phyloP scores from a whole-genome alignment of 2,797 vertebrate genomes.

The Sebastes paucispinis region DNA sequence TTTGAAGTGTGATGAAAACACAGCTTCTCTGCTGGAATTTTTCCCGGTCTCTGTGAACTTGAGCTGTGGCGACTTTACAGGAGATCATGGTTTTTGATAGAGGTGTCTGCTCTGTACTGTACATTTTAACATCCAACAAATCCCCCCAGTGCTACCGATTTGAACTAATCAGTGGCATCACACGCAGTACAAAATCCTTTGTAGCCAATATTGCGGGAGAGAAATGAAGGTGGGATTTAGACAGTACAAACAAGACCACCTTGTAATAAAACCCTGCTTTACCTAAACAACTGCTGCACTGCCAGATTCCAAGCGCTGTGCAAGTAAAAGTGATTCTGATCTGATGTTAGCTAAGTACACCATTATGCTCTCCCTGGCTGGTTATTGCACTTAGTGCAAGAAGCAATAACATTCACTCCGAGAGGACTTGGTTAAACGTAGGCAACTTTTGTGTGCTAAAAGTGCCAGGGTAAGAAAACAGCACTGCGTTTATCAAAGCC shows the following conservation, averaged over 20 bases:
- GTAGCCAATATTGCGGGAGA: not conserved
- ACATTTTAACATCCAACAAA: slow-evolving; percentile 9
- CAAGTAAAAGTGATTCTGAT: slow-evolving; percentile 56
- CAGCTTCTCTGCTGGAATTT: not conserved
- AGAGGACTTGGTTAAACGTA: slow-evolving; percentile 69
- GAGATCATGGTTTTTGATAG: not conserved
- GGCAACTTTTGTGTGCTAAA: slow-evolving; percentile 74
- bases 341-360: slow-evolving; percentile 71
- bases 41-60: not conserved
- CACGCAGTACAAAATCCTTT: not conserved
- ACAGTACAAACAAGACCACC: slow-evolving; percentile 4
- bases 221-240: not conserved
- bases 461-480: slow-evolving; percentile 71
- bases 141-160: not conserved
- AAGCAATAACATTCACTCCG: slow-evolving; percentile 70
- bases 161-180: not conserved
- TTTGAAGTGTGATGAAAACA: not conserved
- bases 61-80: not conserved
- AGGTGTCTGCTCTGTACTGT: not conserved
- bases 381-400: slow-evolving; percentile 65
- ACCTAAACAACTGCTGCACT: slow-evolving; percentile 37
- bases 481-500: slow-evolving; percentile 74
- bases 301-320: slow-evolving; percentile 23
- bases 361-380: slow-evolving; percentile 65
- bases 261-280: slow-evolving; percentile 31